phyloP scores from a whole-genome alignment of 2,797 vertebrate species.

The Lemur catta region DNA sequence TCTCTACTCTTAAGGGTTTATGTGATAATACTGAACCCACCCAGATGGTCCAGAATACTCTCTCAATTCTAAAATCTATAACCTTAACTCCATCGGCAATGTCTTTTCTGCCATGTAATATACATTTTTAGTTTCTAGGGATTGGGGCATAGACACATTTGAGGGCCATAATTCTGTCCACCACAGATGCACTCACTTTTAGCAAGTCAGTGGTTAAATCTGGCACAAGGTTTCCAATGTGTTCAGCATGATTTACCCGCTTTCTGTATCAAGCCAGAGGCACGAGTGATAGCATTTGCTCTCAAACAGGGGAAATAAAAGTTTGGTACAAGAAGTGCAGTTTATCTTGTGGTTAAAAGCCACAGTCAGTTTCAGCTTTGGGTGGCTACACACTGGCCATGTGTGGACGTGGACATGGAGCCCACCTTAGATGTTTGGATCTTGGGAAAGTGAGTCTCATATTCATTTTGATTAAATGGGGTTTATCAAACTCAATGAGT shows the following conservation, averaged over 20 bases:
- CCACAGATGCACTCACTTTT: too few relatives aligned
- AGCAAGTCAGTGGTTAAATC: background rate
- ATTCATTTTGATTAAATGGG: background rate
- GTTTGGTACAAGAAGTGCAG: too few relatives aligned
- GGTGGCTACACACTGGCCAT: fast-evolving
- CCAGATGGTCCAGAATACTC: too few relatives aligned
- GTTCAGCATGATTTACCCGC: background rate
- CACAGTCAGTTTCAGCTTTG: fast-evolving
- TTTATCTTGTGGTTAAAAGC: background rate
- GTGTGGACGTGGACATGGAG: background rate
- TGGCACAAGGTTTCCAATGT: background rate
- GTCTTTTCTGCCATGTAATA: background rate
- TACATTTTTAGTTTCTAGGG: background rate
- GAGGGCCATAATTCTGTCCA: background rate
- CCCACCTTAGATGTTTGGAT: too few relatives aligned
- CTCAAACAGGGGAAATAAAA: background rate
- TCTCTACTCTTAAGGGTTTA: background rate
- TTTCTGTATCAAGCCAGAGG: background rate
- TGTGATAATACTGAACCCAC: background rate
- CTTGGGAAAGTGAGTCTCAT: background rate
- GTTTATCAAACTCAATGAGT: background rate
- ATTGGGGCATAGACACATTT: background rate
- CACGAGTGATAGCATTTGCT: too few relatives aligned
- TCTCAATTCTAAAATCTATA: background rate
- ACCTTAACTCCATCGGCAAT: background rate